phyloP scores from a whole-genome alignment of 2,888 invertebrate genomes.

The Himalopsyche japonica region DNA sequence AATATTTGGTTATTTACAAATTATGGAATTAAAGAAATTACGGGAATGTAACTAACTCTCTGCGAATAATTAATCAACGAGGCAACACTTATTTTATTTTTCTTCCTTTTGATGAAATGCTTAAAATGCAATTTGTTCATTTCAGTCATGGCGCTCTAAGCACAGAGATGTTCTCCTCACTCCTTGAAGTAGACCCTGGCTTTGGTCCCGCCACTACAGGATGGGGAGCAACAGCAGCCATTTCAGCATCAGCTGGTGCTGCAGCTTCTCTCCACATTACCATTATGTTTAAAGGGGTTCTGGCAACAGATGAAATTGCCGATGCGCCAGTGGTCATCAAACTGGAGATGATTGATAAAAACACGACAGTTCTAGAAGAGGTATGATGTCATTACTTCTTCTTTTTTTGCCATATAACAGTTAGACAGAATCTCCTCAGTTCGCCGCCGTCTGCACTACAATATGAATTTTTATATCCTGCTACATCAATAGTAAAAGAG shows the following conservation, averaged over 20 bases:
- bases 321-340: slow-evolving; percentile 73
- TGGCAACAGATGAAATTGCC: slow-evolving; percentile 63
- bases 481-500: too few relatives aligned
- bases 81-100: too few relatives aligned
- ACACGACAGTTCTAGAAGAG: slow-evolving; percentile 74
- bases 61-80: too few relatives aligned
- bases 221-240: slow-evolving; percentile 88
- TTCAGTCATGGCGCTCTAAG: slow-evolving; percentile 70
- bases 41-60: too few relatives aligned
- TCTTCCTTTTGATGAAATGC: too few relatives aligned
- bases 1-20: too few relatives aligned
- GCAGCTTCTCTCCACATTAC: slow-evolving; percentile 81
- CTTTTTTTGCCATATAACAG: too few relatives aligned
- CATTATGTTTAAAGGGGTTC: slow-evolving; percentile 80
- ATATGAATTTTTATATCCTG: too few relatives aligned
- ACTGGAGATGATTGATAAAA: slow-evolving; percentile 71
- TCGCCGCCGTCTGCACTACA: too few relatives aligned
- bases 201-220: slow-evolving; percentile 51
- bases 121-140: neutral
- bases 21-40: too few relatives aligned
- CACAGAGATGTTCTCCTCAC: slow-evolving; percentile 80
- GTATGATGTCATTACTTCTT: slow-evolving; percentile 48
- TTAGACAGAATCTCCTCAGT: too few relatives aligned
- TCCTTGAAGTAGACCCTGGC: slow-evolving; percentile 66
- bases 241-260: slow-evolving; percentile 78